Evolutionary conservation across 2,888 invertebrate genomes (phyloP).

Genomic region (Drosophila sordidula): DNA sequence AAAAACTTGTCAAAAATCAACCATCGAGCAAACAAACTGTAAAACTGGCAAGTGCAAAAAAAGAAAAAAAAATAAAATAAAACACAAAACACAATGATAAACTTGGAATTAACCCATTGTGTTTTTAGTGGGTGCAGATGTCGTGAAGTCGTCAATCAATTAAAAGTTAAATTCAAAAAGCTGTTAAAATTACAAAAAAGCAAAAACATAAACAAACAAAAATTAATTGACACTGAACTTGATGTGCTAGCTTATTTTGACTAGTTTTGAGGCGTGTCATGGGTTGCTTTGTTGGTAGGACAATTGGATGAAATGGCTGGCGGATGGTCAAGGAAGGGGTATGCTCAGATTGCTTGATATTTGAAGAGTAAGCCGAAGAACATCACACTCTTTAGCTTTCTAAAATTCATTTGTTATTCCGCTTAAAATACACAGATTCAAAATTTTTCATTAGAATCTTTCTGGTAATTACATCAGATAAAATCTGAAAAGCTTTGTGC

Average conservation of each 20-base stretch:
- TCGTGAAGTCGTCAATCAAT: conserved; percentile 78
- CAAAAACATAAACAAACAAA: conserved; percentile 37
- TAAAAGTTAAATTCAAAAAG: conserved; percentile 58
- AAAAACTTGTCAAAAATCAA: conserved; percentile 58
- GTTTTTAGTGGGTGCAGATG: conserved; percentile 66
- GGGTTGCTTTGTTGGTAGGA: no score
- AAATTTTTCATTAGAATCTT: background rate
- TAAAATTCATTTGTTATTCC: background rate
- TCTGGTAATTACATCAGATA: conserved; percentile 5
- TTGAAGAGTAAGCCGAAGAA: no score
- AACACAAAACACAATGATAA: conserved; percentile 32
- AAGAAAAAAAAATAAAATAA: conserved; percentile 9
- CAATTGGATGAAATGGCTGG: no score
- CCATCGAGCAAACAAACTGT: conserved; percentile 41
- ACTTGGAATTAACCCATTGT: conserved; percentile 67
- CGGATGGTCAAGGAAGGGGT: no score
- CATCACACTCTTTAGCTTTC: no score
- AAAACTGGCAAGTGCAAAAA: conserved; percentile 47
- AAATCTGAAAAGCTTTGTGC: conserved; percentile 1
- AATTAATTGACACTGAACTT: conserved; percentile 74
- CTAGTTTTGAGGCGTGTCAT: conserved; percentile 32
- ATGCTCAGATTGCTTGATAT: no score
- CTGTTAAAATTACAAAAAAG: conserved; percentile 24
- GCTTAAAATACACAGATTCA: background rate
- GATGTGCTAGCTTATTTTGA: conserved; percentile 26